phyloP scores from a whole-genome alignment of 2,797 vertebrate genomes.

The Parambassis ranga region DNA sequence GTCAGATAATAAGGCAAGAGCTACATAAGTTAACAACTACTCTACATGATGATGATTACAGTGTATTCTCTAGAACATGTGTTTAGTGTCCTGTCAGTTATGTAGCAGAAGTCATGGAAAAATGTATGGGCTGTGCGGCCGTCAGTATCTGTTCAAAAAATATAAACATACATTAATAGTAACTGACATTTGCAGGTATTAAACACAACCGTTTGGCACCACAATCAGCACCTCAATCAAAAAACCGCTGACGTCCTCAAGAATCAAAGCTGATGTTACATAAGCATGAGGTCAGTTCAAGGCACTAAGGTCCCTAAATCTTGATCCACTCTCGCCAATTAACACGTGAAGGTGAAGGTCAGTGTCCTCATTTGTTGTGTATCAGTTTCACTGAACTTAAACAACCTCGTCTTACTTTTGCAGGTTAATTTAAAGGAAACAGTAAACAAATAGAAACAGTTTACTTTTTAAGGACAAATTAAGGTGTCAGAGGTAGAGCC shows the following conservation, averaged over 20 bases:
- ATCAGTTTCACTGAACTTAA: neutral
- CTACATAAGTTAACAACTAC: constrained; percentile 9
- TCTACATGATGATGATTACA: constrained; percentile 2
- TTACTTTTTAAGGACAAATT: too few species aligned
- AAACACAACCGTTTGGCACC: too few species aligned
- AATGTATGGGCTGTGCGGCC: neutral
- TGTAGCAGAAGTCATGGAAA: neutral
- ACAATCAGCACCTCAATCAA: too few species aligned
- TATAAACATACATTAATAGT: neutral
- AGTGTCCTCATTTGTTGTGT: neutral
- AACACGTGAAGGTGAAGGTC: constrained; percentile 8
- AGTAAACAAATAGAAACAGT: too few species aligned
- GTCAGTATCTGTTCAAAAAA: neutral
- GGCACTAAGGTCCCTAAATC: constrained; percentile 2
- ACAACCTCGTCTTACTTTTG: neutral
- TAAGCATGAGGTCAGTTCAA: constrained; percentile 5
- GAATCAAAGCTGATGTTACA: neutral
- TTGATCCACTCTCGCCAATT: constrained; percentile 15
- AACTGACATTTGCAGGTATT: neutral
- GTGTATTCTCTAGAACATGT: constrained; percentile 10
- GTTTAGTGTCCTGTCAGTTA: neutral
- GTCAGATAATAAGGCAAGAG: neutral
- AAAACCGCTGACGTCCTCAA: too few species aligned
- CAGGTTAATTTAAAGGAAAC: neutral
- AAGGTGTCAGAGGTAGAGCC: neutral